These are phyloP conservation scores for Acrocephalus scirpaceus DNA, from an alignment of 2,797 vertebrate genomes.

Conservation along the genomic window DNA sequence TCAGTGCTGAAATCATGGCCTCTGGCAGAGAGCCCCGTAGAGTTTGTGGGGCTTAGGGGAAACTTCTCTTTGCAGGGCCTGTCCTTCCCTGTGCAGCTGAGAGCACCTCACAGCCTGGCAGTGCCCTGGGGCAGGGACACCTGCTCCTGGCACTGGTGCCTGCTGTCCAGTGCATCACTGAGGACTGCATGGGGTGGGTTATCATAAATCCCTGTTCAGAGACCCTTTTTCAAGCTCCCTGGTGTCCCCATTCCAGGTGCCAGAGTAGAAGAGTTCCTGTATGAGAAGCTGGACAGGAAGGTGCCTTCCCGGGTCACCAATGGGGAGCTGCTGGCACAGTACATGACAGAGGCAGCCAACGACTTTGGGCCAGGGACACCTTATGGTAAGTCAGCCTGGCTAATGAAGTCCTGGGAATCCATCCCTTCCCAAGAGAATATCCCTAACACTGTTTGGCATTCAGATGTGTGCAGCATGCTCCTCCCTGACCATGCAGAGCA, in stretches of 20 bases:
- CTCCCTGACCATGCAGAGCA: not conserved
- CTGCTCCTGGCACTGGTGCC: not conserved
- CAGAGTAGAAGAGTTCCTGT: slow-evolving; percentile 95
- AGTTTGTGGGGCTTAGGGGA: not conserved
- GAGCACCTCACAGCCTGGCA: not conserved
- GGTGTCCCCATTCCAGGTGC: slow-evolving; percentile 73
- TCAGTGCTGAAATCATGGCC: not conserved
- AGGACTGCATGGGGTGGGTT: not conserved
- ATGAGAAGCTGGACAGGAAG: slow-evolving; percentile 94
- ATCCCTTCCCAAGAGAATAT: not conserved
- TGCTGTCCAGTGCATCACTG: not conserved
- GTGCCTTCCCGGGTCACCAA: slow-evolving; percentile 89
- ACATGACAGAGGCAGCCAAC: slow-evolving; percentile 90
- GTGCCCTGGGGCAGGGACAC: not conserved
- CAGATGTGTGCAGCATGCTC: not conserved
- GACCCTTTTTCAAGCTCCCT: not conserved
- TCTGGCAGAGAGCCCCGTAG: not conserved
- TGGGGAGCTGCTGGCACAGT: slow-evolving; percentile 90
- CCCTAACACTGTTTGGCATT: not conserved
- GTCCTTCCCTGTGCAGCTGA: not conserved
- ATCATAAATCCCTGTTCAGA: not conserved
- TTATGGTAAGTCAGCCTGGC: slow-evolving; percentile 83
- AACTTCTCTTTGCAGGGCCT: not conserved
- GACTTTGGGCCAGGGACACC: slow-evolving; percentile 88
- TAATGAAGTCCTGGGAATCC: not conserved